Base-by-base conservation (phyloP, 2,888 invertebrate genomes). In the Hecatera dysodea region DNA sequence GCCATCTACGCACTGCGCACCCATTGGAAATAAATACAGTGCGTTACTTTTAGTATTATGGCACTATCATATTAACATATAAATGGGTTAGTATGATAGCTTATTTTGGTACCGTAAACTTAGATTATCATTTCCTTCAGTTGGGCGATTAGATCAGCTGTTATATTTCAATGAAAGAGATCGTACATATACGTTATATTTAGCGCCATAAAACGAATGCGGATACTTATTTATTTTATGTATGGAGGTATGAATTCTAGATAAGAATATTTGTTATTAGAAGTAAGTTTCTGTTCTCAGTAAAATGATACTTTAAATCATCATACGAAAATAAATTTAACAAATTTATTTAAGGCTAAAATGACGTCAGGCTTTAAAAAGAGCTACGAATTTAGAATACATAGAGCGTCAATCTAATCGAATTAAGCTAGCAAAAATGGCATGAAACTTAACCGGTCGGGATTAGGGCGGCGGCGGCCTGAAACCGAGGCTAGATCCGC, bases 391-490 rank as follows among this genome's bases (percentile, higher is more conserved):
- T 77, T 70, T 78, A 76, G 78, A 85, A 74, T 72, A 75, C 75
- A 79, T 61, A 24, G 61, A 78, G 76, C 80, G 81, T 86, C 86
- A 79, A 82, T 85, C 80, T 87, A 80, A 80, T 85, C 82, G 85
- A 84, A 82, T 76, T 76, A 70, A 82, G 74, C 84, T 71, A 79
- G 84, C 86, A 87, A 89, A 88, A 88, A 88, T 83, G 78, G 74
- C 73, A 83, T 84, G 86, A 83, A 86, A 82, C 86, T 87, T 87
- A 88, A 88, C 84, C 83, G 85, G 80, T 75, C 59, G 80, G 87
- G 88, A 90, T 89, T 87, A 89, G 84, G 86, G 84, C 72, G 82
- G 88, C 75, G 85, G 88, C 77, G 84, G 87, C 86, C 75, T 70
- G 83, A 82, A 86, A 85, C 87, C 85, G 87, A 80, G 83, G 83